These are phyloP conservation scores for Harpagifer antarcticus DNA, from an alignment of 2,797 vertebrate species.

Conservation along the genomic window DNA sequence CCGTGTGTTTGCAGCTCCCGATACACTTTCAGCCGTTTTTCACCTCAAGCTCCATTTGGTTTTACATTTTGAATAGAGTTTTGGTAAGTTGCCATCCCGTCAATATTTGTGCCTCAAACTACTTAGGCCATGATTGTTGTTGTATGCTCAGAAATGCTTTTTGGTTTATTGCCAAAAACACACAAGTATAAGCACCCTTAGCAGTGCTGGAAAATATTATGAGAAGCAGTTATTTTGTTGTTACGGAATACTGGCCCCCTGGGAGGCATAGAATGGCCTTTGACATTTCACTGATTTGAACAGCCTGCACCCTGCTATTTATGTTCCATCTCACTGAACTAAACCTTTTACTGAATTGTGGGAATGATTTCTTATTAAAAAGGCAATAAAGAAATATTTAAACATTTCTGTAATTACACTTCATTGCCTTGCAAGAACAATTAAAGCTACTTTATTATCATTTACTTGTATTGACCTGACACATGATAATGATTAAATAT, in stretches of 20 bases:
- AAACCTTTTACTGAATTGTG: neutral
- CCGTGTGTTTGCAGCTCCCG: neutral
- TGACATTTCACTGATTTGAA: constrained; percentile 36
- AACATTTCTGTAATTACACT: neutral
- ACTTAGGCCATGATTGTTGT: constrained; percentile 14
- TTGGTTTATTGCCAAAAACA: constrained; percentile 30
- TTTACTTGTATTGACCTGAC: neutral
- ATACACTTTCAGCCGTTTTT: neutral
- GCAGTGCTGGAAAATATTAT: neutral
- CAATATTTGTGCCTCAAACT: constrained; percentile 17
- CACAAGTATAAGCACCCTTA: constrained; percentile 6
- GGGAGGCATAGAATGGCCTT: constrained; percentile 22
- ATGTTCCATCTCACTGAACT: constrained; percentile 26
- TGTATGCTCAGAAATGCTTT: constrained; percentile 20
- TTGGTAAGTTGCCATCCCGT: constrained; percentile 24
- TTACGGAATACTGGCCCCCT: constrained; percentile 30
- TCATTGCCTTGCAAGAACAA: neutral
- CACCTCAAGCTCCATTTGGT: constrained; percentile 10
- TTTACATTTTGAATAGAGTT: constrained; percentile 20
- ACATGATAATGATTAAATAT: neutral
- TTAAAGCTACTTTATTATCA: neutral
- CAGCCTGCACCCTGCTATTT: constrained; percentile 14
- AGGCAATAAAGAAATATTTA: neutral
- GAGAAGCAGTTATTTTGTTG: constrained; percentile 40
- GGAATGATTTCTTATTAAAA: neutral